Percentiles rank a stretch among this genome's conserved stretches.
These are phyloP conservation scores for Rhineura floridana DNA, from an alignment of 2,113 vertebrate species.

Conservation along the genomic window DNA sequence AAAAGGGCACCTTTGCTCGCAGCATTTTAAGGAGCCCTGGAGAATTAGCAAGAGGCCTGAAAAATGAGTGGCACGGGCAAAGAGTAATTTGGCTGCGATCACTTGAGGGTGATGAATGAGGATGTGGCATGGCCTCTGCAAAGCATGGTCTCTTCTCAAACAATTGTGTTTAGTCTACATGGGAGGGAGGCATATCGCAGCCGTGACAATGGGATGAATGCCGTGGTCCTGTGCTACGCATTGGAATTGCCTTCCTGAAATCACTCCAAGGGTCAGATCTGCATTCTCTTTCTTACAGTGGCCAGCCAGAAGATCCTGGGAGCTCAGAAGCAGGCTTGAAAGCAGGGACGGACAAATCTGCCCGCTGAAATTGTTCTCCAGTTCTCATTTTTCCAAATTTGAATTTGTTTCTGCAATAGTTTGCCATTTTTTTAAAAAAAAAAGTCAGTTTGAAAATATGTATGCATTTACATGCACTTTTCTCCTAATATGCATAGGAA, in stretches of 20 bases:
- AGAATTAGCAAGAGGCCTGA: constrained; percentile 72
- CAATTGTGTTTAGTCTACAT: constrained; percentile 75
- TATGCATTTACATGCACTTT: no score
- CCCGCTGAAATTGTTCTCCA: no score
- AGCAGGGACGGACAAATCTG: no score
- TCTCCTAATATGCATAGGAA: no score
- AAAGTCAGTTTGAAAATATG: no score
- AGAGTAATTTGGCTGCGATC: constrained; percentile 73
- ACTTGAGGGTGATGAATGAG: constrained; percentile 81
- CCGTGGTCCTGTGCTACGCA: constrained; percentile 41
- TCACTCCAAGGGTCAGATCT: neutral
- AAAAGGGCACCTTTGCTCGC: constrained; percentile 75
- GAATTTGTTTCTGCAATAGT: no score
- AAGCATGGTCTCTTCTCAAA: constrained; percentile 81
- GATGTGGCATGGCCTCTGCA: constrained; percentile 78
- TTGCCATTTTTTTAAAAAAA: no score
- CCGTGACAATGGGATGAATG: constrained; percentile 71
- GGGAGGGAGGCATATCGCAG: constrained; percentile 54
- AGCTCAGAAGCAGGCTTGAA: neutral
- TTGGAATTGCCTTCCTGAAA: neutral
- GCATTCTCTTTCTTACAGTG: neutral
- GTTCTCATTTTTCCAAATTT: no score
- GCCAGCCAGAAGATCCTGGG: no score
- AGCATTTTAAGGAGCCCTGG: constrained; percentile 73
- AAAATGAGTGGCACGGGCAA: constrained; percentile 72